A percentile compares a stretch with the other conserved stretches of the same genome.
Evolutionary conservation across 2,113 vertebrate genomes (phyloP).

Genomic region (Planiliza haematocheilus): DNA sequence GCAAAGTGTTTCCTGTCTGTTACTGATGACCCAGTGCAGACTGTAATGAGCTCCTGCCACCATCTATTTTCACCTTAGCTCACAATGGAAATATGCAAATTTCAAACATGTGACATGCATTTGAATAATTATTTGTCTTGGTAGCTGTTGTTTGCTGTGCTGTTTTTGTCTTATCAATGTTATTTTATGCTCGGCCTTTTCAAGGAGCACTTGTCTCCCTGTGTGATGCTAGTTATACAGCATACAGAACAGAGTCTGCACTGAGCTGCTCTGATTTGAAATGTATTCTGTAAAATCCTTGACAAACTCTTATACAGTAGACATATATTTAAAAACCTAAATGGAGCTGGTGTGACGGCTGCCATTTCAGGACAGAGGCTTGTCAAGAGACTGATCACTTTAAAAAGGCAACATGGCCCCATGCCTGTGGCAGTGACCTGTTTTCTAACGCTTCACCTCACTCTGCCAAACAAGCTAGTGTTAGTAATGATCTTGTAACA

Average conservation of each 20-base stretch:
- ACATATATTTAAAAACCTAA: background rate
- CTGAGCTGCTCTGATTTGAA: background rate
- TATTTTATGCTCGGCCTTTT: constrained; percentile 28
- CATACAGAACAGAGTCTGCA: background rate
- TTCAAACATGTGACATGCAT: constrained; percentile 3
- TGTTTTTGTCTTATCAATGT: constrained; percentile 17
- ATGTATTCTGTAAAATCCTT: too few species aligned
- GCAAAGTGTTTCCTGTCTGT: constrained; percentile 6
- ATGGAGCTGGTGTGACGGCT: background rate
- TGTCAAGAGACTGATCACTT: constrained; percentile 37
- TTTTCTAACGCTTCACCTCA: constrained; percentile 28
- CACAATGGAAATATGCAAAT: constrained; percentile 58
- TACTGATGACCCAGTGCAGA: constrained; percentile 38
- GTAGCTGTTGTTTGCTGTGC: constrained; percentile 9
- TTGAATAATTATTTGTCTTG: constrained; percentile 11
- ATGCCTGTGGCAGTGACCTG: constrained; percentile 25
- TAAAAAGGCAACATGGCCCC: constrained; percentile 34
- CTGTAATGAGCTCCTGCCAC: constrained; percentile 33
- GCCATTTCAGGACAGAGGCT: constrained; percentile 8
- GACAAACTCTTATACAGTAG: too few species aligned
- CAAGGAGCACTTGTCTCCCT: background rate
- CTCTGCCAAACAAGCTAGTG: constrained; percentile 10
- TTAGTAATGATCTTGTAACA: background rate
- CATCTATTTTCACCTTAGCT: constrained; percentile 17
- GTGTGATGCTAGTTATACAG: too few species aligned